Evolutionary conservation across 2,888 invertebrate genomes (phyloP).

Genomic region (Machimus rusticus): DNA sequence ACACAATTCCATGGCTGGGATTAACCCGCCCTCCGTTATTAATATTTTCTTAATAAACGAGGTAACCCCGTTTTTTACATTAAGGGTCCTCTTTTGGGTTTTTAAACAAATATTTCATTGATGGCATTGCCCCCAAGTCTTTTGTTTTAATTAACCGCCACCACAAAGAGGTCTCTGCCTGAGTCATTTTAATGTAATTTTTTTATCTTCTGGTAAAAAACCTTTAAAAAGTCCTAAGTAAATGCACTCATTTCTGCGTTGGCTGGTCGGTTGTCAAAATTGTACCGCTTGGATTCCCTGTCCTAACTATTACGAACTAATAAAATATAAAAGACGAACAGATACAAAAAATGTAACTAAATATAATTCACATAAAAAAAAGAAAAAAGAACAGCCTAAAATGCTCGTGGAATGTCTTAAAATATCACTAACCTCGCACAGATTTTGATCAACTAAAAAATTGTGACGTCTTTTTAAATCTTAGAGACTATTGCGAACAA

Average conservation of each 20-base stretch:
- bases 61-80: not conserved
- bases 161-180: not conserved
- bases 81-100: not conserved
- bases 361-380: not conserved
- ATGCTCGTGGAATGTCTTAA: slow-evolving; percentile 22
- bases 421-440: slow-evolving; percentile 38
- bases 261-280: not conserved
- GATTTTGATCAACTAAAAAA: not conserved
- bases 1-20: not conserved
- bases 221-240: not conserved
- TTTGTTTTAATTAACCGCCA: not conserved
- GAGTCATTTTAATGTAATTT: not conserved
- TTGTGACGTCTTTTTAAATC: not conserved
- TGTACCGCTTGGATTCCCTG: not conserved
- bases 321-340: not conserved
- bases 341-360: not conserved
- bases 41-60: not conserved
- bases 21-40: not conserved
- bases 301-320: not conserved
- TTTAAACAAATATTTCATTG: not conserved
- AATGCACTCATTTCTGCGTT: not conserved
- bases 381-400: not conserved
- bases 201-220: not conserved
- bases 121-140: not conserved
- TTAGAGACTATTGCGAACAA: not conserved